phyloP scores from a whole-genome alignment of 2,888 invertebrate genomes.

The Tenthredo mesomela region DNA sequence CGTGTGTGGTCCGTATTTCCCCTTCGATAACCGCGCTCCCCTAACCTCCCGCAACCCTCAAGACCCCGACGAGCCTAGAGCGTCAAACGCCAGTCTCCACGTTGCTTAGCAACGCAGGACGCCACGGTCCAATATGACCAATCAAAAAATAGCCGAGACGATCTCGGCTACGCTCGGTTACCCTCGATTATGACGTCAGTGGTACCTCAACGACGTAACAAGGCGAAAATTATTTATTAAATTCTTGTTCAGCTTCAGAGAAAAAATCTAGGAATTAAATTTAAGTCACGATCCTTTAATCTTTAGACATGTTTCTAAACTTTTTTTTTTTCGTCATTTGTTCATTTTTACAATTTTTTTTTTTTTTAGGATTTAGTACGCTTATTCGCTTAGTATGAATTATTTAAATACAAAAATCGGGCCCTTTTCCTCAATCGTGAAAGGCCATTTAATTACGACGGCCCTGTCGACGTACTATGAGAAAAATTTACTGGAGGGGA shows the following conservation, averaged over 20 bases:
- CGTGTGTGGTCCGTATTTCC: constrained; percentile 74
- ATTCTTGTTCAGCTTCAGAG: constrained; percentile 62
- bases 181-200: constrained; percentile 69
- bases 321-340: background rate
- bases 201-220: constrained; percentile 65
- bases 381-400: background rate
- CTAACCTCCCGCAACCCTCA: constrained; percentile 60
- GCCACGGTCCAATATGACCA: constrained; percentile 15
- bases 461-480: constrained; percentile 7
- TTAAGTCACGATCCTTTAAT: background rate
- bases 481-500: constrained; percentile 26
- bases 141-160: background rate
- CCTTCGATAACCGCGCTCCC: constrained; percentile 62
- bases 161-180: constrained; percentile 66
- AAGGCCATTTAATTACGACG: background rate
- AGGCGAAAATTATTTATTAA: constrained; percentile 58
- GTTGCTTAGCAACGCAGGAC: constrained; percentile 43
- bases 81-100: constrained; percentile 56
- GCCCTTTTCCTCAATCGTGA: background rate
- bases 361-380: background rate
- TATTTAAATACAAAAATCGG: background rate
- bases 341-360: background rate
- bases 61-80: constrained; percentile 52
- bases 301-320: background rate
- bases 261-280: background rate